Base-by-base conservation (phyloP, 2,888 invertebrate genomes). In the Sarcophaga rosellei region DNA sequence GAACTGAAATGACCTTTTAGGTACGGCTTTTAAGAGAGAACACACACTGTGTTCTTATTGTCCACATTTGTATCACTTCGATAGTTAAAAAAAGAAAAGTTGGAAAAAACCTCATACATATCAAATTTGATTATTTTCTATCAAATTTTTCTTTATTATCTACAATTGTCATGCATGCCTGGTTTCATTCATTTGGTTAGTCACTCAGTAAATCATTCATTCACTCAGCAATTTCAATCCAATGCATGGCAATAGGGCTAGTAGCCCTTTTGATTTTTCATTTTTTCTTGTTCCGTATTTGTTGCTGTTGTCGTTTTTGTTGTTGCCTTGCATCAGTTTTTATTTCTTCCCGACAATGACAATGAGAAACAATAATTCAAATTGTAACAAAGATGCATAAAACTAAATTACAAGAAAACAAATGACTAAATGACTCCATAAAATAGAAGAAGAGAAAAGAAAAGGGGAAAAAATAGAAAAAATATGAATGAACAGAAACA, bases 361-460 rank as follows among this genome's bases (percentile, higher is more conserved):
- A 82, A 76, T 66, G 70, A 76, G 65, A 72, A 76, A 76, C 81
- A 65, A 82, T 76, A 82, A 76, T 59, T 82, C 76, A 82, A 82
- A 76, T 59, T 70, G 81, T 57, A 76, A 82, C 81, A 82, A 76
- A 82, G 65, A 63, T 72, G 76, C 76, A 82, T 70, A 76, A 75
- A 76, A 76, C 63, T 81, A 44, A 81, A 76, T 74, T 75, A 81
- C 75, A 81, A 69, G 81, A 81, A 81, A 75, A 76, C 53, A 81
- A 75, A 68, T 81, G 75, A 53, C 47, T 75, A 68, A 70, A 25
- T 23, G 10, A 53, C 53, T 53, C 11, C 5, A 10, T 21, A 17
- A 53, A 53, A 15, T 53, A 53, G 17, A 53, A 53, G 4, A 35
- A 35, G 2, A 10, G 35, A 35, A 10, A 35, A 4, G 4, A 4